Evolutionary conservation across 2,888 invertebrate genomes (phyloP).

Genomic region (Amblyteles armatorius): DNA sequence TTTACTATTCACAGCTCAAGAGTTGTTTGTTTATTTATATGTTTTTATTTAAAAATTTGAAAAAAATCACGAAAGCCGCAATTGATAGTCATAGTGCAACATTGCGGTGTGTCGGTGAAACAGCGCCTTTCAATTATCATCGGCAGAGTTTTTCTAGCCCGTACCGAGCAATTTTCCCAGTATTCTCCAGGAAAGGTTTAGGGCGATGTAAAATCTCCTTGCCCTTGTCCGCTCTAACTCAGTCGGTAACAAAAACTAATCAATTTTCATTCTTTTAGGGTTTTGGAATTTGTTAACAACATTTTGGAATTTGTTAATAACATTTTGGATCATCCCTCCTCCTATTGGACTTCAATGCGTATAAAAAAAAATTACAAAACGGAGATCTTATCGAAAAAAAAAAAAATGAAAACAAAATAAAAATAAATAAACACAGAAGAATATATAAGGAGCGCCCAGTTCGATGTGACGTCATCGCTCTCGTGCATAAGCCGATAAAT

Average conservation of each 20-base stretch:
- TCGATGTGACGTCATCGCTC: slow-evolving; percentile 28
- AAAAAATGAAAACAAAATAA: not conserved
- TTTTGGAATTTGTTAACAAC: no score
- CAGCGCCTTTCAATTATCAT: not conserved
- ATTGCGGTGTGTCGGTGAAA: not conserved
- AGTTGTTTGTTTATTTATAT: not conserved
- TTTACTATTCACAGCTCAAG: not conserved
- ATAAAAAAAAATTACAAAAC: not conserved
- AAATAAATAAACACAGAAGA: not conserved
- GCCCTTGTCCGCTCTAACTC: no score
- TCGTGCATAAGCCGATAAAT: slow-evolving; percentile 10
- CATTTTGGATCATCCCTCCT: no score
- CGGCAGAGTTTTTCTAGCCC: not conserved
- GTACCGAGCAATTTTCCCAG: not conserved
- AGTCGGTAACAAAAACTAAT: no score
- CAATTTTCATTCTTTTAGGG: no score
- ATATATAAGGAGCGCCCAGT: not conserved
- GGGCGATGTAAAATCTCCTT: not conserved
- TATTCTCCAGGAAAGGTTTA: not conserved
- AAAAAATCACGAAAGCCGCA: not conserved
- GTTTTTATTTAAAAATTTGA: not conserved
- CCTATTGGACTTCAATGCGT: not conserved
- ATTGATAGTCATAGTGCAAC: not conserved
- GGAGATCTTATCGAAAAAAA: not conserved
- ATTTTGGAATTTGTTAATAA: no score